A percentile compares a stretch with the other conserved stretches of the same genome.
These are phyloP conservation scores for Labeo calbasu DNA, from an alignment of 2,797 vertebrate genomes.

Conservation along the genomic window DNA sequence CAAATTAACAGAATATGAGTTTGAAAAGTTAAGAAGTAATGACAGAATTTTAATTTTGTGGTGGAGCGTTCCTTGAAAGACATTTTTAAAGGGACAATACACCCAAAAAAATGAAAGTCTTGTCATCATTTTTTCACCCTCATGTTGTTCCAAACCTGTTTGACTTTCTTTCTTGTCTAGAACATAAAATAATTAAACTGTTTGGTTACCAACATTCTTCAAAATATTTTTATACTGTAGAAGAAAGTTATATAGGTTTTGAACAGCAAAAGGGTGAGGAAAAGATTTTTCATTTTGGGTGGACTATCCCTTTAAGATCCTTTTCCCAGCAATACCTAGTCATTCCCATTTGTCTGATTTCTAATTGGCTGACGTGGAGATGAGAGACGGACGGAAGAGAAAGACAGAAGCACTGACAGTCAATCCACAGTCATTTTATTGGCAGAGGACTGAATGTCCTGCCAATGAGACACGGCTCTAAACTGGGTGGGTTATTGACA, in stretches of 20 bases:
- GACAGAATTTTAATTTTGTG: not conserved
- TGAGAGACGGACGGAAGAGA: slow-evolving; percentile 24
- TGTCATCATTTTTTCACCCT: not conserved
- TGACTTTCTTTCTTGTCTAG: not conserved
- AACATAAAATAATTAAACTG: not conserved
- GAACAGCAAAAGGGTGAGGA: not conserved
- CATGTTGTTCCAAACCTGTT: not conserved
- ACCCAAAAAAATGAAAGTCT: not conserved
- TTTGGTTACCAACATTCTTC: not conserved
- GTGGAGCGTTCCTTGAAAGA: not conserved
- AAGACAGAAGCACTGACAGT: slow-evolving; percentile 45
- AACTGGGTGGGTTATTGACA: slow-evolving; percentile 66
- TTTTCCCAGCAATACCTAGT: not conserved
- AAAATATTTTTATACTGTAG: not conserved
- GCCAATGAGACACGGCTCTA: slow-evolving; percentile 60
- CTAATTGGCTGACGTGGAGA: slow-evolving; percentile 11
- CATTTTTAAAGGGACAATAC: not conserved
- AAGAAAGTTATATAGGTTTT: not conserved
- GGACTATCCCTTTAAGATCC: no score
- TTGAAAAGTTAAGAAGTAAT: not conserved
- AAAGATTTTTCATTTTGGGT: no score
- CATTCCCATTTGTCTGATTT: not conserved
- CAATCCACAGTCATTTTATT: slow-evolving; percentile 72
- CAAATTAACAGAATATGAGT: not conserved
- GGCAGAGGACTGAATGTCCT: slow-evolving; percentile 64